These are phyloP conservation scores for Protobothrops flavoviridis DNA, from an alignment of 2,113 vertebrate species.

Conservation along the genomic window DNA sequence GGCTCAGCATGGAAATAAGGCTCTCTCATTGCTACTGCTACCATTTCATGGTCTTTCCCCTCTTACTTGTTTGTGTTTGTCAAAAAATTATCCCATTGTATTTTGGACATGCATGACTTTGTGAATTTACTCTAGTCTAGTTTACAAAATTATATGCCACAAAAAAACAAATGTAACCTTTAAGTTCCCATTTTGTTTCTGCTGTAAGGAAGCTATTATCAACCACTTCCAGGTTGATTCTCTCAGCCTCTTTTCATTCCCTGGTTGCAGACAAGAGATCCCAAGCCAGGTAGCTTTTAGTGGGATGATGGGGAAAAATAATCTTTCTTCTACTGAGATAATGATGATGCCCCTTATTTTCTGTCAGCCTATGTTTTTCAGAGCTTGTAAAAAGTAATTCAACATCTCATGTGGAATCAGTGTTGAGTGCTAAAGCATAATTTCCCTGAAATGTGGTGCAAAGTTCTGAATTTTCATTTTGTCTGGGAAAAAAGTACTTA, in stretches of 20 bases:
- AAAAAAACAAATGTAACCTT: not conserved
- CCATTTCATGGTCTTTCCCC: not conserved
- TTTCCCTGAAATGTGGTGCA: not conserved
- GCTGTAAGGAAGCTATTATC: not conserved
- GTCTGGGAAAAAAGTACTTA: not conserved
- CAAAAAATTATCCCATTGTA: not conserved
- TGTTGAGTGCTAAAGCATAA: not conserved
- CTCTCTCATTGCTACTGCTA: not conserved
- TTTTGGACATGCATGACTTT: not conserved
- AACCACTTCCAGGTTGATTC: not conserved
- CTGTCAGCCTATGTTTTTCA: not conserved
- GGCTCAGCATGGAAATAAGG: not conserved
- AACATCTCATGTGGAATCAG: not conserved
- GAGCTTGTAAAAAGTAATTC: not conserved
- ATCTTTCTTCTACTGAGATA: not conserved
- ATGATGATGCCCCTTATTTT: not conserved
- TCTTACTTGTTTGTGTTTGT: not conserved
- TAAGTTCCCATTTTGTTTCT: not conserved
- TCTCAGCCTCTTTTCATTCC: not conserved
- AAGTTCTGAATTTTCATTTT: not conserved
- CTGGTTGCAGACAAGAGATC: not conserved
- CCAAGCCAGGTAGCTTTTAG: not conserved
- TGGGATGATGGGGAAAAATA: not conserved
- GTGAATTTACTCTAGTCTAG: not conserved
- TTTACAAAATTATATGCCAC: not conserved